Evolutionary conservation across 35 echinoderm and acorn worm genomes (phyloP).

Genomic region (Apostichopus californicus): DNA sequence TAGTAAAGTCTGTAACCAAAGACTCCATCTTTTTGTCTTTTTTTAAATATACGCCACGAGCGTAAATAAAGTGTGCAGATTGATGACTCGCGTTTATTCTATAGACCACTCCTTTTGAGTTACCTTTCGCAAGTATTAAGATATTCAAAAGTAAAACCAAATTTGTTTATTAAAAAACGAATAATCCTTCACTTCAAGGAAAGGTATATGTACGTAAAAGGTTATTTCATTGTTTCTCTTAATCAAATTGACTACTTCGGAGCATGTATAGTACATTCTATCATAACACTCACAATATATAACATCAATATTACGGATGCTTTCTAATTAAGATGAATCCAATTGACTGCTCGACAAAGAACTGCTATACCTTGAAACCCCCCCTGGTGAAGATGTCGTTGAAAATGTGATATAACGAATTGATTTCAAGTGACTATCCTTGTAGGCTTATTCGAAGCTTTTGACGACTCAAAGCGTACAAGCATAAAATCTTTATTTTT

Average conservation of each 20-base stretch:
- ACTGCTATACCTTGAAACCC: no score
- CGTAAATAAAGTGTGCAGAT: no score
- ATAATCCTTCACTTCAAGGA: not conserved
- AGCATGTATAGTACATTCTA: not conserved
- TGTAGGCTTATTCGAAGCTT: not conserved
- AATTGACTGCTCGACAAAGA: no score
- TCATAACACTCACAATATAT: not conserved
- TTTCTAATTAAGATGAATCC: not conserved
- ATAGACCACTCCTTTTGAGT: not conserved
- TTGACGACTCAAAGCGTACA: not conserved
- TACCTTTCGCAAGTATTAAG: no score
- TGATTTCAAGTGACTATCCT: not conserved
- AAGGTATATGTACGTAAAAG: not conserved
- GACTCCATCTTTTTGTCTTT: not conserved
- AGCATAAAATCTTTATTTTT: slow-evolving; percentile 25
- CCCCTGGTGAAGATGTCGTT: not conserved
- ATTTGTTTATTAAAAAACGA: not conserved
- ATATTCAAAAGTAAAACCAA: not conserved
- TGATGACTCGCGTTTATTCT: not conserved
- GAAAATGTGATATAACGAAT: not conserved
- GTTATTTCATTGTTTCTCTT: not conserved
- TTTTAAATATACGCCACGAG: not conserved
- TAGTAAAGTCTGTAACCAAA: not conserved
- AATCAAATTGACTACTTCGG: not conserved
- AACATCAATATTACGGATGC: not conserved